Conservation (phyloP, 2,113 vertebrate genomes). For the Amphiprion ocellaris region DNA sequence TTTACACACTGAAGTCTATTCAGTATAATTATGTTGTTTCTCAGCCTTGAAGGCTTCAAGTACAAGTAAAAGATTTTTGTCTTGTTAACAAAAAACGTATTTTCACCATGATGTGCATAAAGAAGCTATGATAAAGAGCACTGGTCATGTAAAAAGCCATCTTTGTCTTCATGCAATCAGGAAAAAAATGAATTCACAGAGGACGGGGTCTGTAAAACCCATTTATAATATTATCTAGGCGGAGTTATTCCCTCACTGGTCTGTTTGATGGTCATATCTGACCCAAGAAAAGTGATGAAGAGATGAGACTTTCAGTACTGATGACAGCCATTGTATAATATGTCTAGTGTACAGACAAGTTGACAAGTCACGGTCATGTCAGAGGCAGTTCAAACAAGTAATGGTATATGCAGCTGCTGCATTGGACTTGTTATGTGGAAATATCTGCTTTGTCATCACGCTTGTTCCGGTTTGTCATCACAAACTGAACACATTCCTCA, state of each 20-base stretch:
- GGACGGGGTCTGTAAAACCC: not conserved
- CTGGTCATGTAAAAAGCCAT: not conserved
- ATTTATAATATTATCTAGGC: not conserved
- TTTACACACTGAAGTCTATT: conserved; percentile 18
- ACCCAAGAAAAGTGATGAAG: not conserved
- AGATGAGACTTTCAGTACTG: not conserved
- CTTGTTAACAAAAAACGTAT: conserved; percentile 14
- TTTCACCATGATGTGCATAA: conserved; percentile 10
- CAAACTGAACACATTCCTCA: too few relatives aligned
- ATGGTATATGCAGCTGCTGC: too few relatives aligned
- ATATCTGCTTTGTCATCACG: not conserved
- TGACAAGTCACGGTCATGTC: not conserved
- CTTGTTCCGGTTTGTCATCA: too few relatives aligned
- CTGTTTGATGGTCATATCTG: conserved; percentile 15
- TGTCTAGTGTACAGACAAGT: not conserved
- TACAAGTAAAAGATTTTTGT: conserved; percentile 12
- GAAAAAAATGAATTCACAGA: not conserved
- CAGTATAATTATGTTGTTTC: conserved; percentile 31
- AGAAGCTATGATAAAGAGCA: conserved; percentile 22
- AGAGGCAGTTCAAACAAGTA: not conserved
- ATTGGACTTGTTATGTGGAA: not conserved
- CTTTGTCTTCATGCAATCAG: conserved; percentile 4
- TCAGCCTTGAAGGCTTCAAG: not conserved
- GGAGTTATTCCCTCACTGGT: too few relatives aligned
- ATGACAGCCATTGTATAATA: not conserved